Percentiles rank a stretch among this genome's conserved stretches.
phyloP scores from a whole-genome alignment of 1,140 invertebrate genomes.

The Drosophila carrolli region DNA sequence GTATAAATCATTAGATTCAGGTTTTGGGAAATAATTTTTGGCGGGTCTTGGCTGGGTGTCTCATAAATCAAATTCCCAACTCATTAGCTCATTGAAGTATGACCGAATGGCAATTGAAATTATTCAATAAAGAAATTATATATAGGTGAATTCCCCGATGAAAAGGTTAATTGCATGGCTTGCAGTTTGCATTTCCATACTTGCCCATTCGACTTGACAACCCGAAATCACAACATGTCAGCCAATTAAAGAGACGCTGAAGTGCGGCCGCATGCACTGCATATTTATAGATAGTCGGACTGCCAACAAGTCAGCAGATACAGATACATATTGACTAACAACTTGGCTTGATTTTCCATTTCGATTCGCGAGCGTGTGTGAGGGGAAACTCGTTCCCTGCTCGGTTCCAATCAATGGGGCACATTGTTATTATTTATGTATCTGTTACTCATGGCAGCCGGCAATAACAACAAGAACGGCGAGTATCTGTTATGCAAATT shows the following conservation, averaged over 20 bases:
- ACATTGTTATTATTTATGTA: conserved; percentile 78
- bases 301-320: conserved; percentile 33
- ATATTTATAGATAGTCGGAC: conserved; percentile 44
- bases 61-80: conserved; percentile 30
- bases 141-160: not conserved
- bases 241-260: conserved; percentile 74
- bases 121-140: not conserved
- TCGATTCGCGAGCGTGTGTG: conserved; percentile 28
- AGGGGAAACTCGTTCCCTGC: conserved; percentile 61
- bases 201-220: conserved; percentile 53
- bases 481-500: conserved; percentile 56
- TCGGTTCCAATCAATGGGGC: conserved; percentile 67
- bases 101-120: not conserved
- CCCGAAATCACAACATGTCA: conserved; percentile 79
- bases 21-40: conserved; percentile 38
- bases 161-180: conserved; percentile 46
- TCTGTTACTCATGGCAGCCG: conserved; percentile 78
- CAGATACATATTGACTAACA: conserved; percentile 60
- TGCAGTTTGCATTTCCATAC: conserved; percentile 35
- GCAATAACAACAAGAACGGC: conserved; percentile 33
- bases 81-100: conserved; percentile 34
- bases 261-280: conserved; percentile 39
- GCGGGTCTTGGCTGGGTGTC: not conserved
- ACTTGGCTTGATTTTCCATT: conserved; percentile 62
- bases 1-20: conserved; percentile 32